Conservation (phyloP, 2,113 vertebrate species). For the Python bivittatus region DNA sequence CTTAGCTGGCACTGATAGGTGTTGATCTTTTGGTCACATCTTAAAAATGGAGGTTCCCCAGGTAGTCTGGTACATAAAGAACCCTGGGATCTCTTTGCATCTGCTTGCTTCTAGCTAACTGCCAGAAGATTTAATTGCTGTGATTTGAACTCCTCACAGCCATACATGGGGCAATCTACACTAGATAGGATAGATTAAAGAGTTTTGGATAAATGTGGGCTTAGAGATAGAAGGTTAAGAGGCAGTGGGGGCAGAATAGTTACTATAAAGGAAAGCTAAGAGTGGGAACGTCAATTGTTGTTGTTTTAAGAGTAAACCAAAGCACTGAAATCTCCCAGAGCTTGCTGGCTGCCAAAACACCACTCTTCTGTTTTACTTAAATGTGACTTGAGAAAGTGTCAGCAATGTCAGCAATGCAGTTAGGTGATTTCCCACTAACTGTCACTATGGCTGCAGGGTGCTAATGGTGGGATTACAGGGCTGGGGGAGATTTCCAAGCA, state of each 20-base stretch:
- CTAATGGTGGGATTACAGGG: no score
- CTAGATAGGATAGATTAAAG: background rate
- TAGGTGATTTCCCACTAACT: no score
- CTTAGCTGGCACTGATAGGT: background rate
- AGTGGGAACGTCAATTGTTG: no score
- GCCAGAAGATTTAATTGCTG: background rate
- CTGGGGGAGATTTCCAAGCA: no score
- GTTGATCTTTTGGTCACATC: background rate
- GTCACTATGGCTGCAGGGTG: no score
- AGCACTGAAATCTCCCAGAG: no score
- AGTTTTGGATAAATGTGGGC: background rate
- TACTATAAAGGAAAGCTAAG: no score
- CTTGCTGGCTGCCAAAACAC: no score
- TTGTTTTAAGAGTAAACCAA: no score
- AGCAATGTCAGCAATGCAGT: no score
- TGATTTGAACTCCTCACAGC: background rate
- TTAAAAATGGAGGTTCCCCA: background rate
- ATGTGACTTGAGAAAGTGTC: no score
- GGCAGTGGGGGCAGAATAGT: background rate
- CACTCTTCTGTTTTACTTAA: no score
- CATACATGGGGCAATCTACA: background rate
- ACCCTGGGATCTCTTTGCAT: background rate
- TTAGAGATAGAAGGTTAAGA: background rate
- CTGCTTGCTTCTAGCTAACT: background rate
- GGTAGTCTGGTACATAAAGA: background rate